Base-by-base conservation (phyloP, 1,140 invertebrate genomes). In the Nasonia longicornis region DNA sequence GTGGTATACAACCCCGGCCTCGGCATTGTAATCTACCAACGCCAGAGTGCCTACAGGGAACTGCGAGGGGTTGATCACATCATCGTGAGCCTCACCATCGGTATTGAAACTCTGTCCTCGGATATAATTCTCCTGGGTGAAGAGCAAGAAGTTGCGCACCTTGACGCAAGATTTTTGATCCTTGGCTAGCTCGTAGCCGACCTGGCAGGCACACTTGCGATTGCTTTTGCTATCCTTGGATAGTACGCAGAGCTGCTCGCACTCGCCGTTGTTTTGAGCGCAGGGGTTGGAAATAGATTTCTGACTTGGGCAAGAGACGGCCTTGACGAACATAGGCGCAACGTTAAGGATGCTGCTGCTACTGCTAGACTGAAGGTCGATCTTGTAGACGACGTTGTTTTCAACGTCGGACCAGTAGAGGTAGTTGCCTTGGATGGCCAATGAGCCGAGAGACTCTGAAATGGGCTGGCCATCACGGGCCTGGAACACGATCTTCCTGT, bases 381-480 rank as follows among this genome's bases (percentile, higher is more conserved):
- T 67, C 22, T 67, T 67, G 29, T 67, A 67, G 22, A 29, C 22
- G 14, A 67, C 2, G 22, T 29, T 12, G 7, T 67, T 31, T 29
- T 29, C 29, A 67, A 16, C 16, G 31, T 76, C 66, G 20, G 66
- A 73, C 79, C 73, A 81, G 8, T 81, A 81, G 3, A 81, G 2
- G 3, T 64, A 7, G 14, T n/a, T 4, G 16, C 70, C 3, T 2
- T 70, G n/a, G 3, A 70, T 16, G 2, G 79, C 16, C 4, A 81
- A 20, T 8, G 72, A 76, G 11, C 14, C 12, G 0, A 58, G n/a
- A 7, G 64, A 14, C 20, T 69, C 8, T 22, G 45, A 0, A 35
- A 26, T 2, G 0, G 2, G 0, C 8, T 29, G 8, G 1, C 20
- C 71, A 42, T 35, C 22, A 7, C 7, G 45, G 38, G 26, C 35